These are phyloP conservation scores for Amphipyra berbera DNA, from an alignment of 2,888 invertebrate genomes.

Conservation along the genomic window DNA sequence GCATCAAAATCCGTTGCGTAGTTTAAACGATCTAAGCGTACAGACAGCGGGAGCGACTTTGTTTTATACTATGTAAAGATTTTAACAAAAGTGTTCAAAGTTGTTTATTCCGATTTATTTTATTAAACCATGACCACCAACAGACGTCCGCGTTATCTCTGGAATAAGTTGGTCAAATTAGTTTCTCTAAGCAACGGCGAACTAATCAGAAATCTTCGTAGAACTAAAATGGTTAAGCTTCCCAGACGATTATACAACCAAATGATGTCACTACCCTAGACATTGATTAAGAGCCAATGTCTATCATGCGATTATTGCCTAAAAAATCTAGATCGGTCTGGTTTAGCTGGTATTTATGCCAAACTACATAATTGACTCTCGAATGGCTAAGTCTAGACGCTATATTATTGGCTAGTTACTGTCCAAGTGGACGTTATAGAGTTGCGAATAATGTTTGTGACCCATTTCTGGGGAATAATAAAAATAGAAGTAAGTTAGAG, in stretches of 20 bases:
- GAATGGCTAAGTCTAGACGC: constrained; percentile 57
- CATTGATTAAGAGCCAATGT: constrained; percentile 51
- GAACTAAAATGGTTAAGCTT: constrained; percentile 1
- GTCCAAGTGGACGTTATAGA: constrained; percentile 41
- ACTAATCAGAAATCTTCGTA: neutral
- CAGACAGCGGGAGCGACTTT: too few species aligned
- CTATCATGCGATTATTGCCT: constrained; percentile 37
- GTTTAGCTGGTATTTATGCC: constrained; percentile 50
- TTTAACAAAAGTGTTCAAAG: too few species aligned
- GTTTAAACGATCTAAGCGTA: too few species aligned
- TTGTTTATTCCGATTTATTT: too few species aligned
- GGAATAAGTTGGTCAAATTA: too few species aligned
- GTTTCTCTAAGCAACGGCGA: neutral
- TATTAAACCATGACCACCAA: too few species aligned
- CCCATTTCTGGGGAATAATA: constrained; percentile 49
- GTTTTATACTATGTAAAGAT: too few species aligned
- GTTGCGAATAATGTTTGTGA: constrained; percentile 47
- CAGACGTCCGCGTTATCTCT: too few species aligned
- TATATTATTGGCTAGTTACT: constrained; percentile 53
- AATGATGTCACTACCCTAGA: constrained; percentile 48
- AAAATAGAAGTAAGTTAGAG: constrained; percentile 29
- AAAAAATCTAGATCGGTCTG: constrained; percentile 49
- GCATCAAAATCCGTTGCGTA: too few species aligned
- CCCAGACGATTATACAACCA: constrained; percentile 34
- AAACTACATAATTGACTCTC: constrained; percentile 54